Percentiles rank a stretch among this genome's conserved stretches.
phyloP scores from a whole-genome alignment of 2,113 vertebrate genomes.

The Osmerus mordax region DNA sequence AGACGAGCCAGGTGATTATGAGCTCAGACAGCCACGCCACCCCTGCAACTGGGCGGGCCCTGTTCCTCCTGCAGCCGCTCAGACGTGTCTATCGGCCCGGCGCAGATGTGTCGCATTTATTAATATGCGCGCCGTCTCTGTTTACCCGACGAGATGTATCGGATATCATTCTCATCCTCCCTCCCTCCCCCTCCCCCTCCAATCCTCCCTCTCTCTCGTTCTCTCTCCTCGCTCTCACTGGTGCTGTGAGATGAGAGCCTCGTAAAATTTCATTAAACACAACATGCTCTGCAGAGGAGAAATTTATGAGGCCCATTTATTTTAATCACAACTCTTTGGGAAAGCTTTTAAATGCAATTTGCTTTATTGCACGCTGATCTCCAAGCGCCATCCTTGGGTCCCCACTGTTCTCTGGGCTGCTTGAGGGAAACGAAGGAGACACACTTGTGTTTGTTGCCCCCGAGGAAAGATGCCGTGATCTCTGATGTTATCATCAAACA shows the following conservation, averaged over 20 bases:
- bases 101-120: conserved; percentile 98
- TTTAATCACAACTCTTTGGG: conserved; percentile 78
- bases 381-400: conserved; percentile 49
- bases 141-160: conserved; percentile 95
- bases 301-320: conserved; percentile 95
- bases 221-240: conserved; percentile 36
- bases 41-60: conserved; percentile 33
- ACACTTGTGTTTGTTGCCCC: conserved; percentile 24
- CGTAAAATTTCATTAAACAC: conserved; percentile 99
- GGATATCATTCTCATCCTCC: conserved; percentile 88
- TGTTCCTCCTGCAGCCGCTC: conserved; percentile 51
- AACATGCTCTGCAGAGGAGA: conserved; percentile 82
- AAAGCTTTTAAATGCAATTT: conserved; percentile 75
- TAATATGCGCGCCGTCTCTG: conserved; percentile 85
- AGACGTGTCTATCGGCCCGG: conserved; percentile 77
- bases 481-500: conserved; percentile 24
- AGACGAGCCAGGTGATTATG: conserved; percentile 43
- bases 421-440: conserved; percentile 16
- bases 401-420: conserved; percentile 20
- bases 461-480: conserved; percentile 27
- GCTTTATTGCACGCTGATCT: conserved; percentile 69
- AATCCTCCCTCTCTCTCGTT: background rate
- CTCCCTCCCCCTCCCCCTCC: conserved; percentile 32
- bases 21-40: conserved; percentile 23
- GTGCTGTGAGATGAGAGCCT: conserved; percentile 76